Evolutionary conservation across 2,888 invertebrate species (phyloP).

Genomic region (Itoplectis maculator): DNA sequence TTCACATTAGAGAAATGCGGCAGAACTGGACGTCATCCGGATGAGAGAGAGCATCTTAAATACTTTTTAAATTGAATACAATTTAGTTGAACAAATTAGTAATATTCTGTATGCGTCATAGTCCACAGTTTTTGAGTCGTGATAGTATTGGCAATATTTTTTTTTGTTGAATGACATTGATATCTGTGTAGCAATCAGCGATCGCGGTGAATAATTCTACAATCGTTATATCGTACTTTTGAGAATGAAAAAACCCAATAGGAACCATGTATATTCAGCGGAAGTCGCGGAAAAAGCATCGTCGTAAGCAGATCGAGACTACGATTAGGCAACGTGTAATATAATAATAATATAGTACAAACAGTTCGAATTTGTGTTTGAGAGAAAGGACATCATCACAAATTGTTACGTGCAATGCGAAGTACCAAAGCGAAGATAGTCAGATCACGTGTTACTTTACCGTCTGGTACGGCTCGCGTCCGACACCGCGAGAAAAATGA

Average conservation of each 20-base stretch:
- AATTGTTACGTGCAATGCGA: neutral
- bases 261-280: neutral
- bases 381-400: neutral
- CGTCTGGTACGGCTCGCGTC: slow-evolving; percentile 4
- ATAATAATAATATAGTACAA: neutral
- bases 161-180: no score
- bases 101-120: no score
- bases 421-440: slow-evolving; percentile 2
- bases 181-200: neutral
- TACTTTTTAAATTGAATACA: no score
- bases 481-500: neutral
- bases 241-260: no score
- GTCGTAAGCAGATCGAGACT: neutral
- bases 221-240: neutral
- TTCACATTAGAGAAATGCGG: neutral
- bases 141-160: no score
- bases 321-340: slow-evolving; percentile 10
- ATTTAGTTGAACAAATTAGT: no score
- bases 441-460: neutral
- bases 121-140: no score
- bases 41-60: no score
- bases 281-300: slow-evolving; percentile 1
- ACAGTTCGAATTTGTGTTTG: neutral
- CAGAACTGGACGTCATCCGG: no score
- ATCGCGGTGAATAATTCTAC: neutral